Evolutionary conservation across 2,888 invertebrate genomes (phyloP), one percentile per base, ranked within the genome.

Genomic region (Drosophila macrospina): DNA sequence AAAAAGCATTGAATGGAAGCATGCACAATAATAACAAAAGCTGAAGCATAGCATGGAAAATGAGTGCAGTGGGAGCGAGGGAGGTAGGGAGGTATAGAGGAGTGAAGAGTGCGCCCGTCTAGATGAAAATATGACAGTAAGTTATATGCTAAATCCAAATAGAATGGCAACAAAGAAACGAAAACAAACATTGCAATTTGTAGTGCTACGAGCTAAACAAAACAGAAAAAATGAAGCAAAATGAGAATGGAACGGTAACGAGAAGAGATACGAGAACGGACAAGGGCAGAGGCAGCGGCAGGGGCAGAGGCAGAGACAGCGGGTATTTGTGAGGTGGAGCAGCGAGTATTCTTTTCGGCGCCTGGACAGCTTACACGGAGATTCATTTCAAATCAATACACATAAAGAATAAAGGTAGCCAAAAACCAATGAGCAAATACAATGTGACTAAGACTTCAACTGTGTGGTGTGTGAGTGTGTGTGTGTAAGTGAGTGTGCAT

Each of bases 351-450:
- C 56, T 37, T 44, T 39, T 41, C n/a, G n/a, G 63, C 51, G 69
- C 66, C 45, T 68, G 74, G 59, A 59, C 73, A 69, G 85, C 85
- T 81, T 85, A 87, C 87, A 76, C 56, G 48, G 51, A 76, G 87
- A 87, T 83, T 83, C 87, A 83, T 83, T 83, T 87, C 82, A 78
- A 87, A 83, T 83, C 83, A 85, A 83, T 83, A 85, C 85, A 87
- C 83, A 87, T 85, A 87, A 87, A 87, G 74, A 66, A 85, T 76
- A 72, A 67, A 78, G 69, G 68, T 67, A 68, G 67, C 42, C 50
- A 55, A 59, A 69, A 85, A 51, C 74, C 85, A 62, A 48, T 64
- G 63, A 62, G 51, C 78, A 73, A 60, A 69, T 57, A 66, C 77
- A 67, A 71, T 41, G 59, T 57, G 20, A 20, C 20, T 20, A 3